Evolutionary conservation across 2,113 vertebrate species (phyloP).

Genomic region (Numida meleagris): DNA sequence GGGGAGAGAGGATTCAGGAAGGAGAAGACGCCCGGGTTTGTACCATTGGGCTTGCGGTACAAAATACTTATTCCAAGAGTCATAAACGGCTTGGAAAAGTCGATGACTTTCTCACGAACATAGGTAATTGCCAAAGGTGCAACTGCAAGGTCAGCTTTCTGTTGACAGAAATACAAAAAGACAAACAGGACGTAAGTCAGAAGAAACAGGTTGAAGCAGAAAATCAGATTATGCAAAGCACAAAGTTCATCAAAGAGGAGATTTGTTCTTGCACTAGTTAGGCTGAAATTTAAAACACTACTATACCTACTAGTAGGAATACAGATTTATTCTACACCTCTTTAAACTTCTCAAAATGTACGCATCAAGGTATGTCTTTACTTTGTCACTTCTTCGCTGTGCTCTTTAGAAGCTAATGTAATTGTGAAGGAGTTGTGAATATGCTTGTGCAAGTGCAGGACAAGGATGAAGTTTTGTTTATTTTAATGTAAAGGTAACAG

Average conservation of each 20-base stretch:
- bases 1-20: slow-evolving; percentile 99
- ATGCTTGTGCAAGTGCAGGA: neutral
- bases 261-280: slow-evolving; percentile 66
- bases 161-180: slow-evolving; percentile 84
- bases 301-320: neutral
- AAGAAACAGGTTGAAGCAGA: slow-evolving; percentile 65
- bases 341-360: neutral
- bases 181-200: slow-evolving; percentile 75
- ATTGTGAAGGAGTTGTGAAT: neutral
- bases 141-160: slow-evolving; percentile 99
- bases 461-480: neutral
- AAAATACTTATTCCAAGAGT: slow-evolving; percentile 99
- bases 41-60: slow-evolving; percentile 99
- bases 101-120: slow-evolving; percentile 97
- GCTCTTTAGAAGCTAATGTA: neutral
- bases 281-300: slow-evolving; percentile 71
- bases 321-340: neutral
- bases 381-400: neutral
- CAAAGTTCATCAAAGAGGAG: slow-evolving; percentile 66
- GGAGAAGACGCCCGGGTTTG: slow-evolving; percentile 99
- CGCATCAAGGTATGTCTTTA: neutral
- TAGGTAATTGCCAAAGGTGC: slow-evolving; percentile 98
- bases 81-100: slow-evolving; percentile 99
- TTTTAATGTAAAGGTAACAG: neutral
- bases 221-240: slow-evolving; percentile 83